Percentiles rank a stretch among this genome's conserved stretches.
These are phyloP conservation scores for Anhinga rufa DNA, from an alignment of 2,113 vertebrate species.

Conservation along the genomic window DNA sequence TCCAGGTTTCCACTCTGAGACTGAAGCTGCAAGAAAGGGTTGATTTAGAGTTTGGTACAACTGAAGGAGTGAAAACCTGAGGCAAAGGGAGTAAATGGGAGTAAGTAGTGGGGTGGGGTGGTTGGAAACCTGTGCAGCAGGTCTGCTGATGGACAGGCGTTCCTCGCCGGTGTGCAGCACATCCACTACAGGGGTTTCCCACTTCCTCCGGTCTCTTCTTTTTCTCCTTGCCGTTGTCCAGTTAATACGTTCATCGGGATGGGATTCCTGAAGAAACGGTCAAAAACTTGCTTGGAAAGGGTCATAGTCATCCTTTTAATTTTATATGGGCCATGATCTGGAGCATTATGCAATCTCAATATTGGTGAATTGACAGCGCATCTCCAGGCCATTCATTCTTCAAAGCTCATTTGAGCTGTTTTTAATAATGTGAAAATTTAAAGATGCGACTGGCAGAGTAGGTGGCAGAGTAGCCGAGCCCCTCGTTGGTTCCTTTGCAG, in stretches of 20 bases:
- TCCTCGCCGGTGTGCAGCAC: accelerated
- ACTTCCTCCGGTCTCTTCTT: background rate
- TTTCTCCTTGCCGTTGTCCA: background rate
- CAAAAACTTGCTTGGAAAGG: background rate
- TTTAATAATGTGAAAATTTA: background rate
- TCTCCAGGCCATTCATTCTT: background rate
- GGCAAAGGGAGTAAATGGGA: background rate
- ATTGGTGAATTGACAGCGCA: background rate
- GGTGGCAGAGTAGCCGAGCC: background rate
- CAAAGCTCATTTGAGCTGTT: background rate
- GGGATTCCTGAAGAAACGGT: background rate
- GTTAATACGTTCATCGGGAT: background rate
- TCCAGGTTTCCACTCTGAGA: slow-evolving; percentile 21
- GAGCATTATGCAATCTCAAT: background rate
- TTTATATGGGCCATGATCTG: accelerated
- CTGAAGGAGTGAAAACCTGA: background rate
- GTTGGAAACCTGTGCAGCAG: background rate
- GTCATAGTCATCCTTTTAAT: background rate
- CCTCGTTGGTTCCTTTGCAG: background rate
- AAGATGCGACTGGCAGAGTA: background rate
- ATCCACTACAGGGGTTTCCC: background rate
- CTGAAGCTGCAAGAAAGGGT: background rate
- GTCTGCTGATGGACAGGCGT: background rate
- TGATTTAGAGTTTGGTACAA: background rate
- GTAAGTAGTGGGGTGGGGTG: background rate